A percentile compares a stretch with the other conserved stretches of the same genome.
Conservation (phyloP, 2,113 vertebrate genomes). For the Rhinopomastus cyanomelas region DNA sequence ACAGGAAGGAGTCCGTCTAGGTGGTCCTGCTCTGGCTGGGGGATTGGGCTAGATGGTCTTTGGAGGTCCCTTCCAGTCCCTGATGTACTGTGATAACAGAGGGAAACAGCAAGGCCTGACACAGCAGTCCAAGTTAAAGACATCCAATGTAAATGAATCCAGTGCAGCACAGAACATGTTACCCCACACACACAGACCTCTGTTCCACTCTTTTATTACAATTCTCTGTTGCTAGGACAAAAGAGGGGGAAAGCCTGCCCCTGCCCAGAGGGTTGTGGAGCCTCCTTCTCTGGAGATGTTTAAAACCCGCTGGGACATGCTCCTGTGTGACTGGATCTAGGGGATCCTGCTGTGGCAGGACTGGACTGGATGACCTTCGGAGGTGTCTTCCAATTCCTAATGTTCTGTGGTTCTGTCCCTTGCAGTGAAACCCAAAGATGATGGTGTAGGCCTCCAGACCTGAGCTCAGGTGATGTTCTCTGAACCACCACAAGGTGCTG, state of each 20-base stretch:
- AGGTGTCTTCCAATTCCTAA: no score
- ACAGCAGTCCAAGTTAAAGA: neutral
- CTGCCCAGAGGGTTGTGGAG: no score
- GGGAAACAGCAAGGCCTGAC: neutral
- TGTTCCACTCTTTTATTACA: neutral
- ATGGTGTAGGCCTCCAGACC: neutral
- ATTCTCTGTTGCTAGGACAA: neutral
- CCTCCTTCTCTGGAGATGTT: no score
- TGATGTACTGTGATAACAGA: neutral
- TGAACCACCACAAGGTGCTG: neutral
- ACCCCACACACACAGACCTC: neutral
- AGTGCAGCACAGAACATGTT: neutral
- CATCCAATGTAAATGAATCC: neutral
- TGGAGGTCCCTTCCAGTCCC: no score
- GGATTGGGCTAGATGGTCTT: no score
- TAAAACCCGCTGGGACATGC: no score
- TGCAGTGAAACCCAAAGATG: neutral
- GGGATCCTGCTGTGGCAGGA: no score
- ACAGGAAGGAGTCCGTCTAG: no score
- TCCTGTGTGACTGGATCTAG: no score
- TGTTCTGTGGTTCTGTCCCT: no score
- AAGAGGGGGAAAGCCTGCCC: neutral
- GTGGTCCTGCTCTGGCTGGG: no score
- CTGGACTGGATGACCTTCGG: no score
- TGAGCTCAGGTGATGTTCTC: neutral